Conservation (phyloP, 2,888 invertebrate species). For the Margaritifera margaritifera region DNA sequence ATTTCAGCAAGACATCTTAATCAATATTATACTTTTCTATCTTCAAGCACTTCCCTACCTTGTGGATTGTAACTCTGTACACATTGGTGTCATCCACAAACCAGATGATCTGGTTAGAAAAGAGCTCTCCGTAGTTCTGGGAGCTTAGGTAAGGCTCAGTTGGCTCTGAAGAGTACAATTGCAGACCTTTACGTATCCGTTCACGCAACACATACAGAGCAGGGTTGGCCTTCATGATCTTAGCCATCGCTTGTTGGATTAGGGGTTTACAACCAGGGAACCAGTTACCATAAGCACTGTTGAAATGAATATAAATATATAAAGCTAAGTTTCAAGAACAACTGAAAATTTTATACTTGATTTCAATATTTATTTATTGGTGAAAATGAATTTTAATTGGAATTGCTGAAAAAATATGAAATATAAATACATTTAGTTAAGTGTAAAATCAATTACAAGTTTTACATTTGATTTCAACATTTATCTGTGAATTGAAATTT, state of each 20-base stretch:
- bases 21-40: background rate
- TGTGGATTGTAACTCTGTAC: constrained; percentile 99
- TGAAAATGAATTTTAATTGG: no score
- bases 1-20: background rate
- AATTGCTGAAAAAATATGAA: no score
- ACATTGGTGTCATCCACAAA: constrained; percentile 99
- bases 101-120: constrained; percentile 99
- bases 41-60: constrained; percentile 74
- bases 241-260: constrained; percentile 99
- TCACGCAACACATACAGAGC: constrained; percentile 97
- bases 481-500: no score
- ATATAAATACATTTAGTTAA: no score
- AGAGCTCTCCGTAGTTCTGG: constrained; percentile 99
- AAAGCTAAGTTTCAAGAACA: no score
- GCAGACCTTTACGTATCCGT: constrained; percentile 97
- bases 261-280: constrained; percentile 99
- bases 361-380: no score
- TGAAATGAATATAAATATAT: constrained; percentile 17
- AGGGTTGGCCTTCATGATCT: constrained; percentile 99
- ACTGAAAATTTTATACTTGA: no score
- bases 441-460: no score
- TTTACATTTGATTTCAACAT: no score
- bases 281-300: constrained; percentile 98
- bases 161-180: constrained; percentile 98
- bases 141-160: constrained; percentile 99